A percentile compares a stretch with the other conserved stretches of the same genome.
These are phyloP conservation scores for Cerastis leucographa DNA, from an alignment of 2,888 invertebrate species.

Conservation along the genomic window DNA sequence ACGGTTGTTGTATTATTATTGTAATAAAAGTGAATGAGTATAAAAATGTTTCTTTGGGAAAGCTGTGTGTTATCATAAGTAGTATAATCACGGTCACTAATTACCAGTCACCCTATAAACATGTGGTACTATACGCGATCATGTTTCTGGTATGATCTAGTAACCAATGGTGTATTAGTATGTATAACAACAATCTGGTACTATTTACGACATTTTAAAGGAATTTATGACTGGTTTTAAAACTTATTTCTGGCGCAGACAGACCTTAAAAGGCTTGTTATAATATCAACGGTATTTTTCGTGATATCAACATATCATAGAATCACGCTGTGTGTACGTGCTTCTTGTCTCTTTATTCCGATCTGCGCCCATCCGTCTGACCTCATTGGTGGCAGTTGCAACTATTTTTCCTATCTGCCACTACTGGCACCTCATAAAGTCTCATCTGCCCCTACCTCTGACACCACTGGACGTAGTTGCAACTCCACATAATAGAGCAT, in stretches of 20 bases:
- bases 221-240: background rate
- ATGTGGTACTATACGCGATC: conserved; percentile 56
- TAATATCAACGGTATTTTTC: background rate
- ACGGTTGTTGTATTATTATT: too few species aligned
- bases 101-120: conserved; percentile 16
- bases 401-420: background rate
- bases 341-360: background rate
- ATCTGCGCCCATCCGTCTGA: background rate
- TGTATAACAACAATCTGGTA: conserved; percentile 20
- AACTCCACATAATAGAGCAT: too few species aligned
- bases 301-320: background rate
- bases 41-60: too few species aligned
- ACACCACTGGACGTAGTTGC: background rate
- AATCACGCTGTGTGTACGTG: background rate
- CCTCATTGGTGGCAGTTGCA: background rate
- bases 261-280: background rate
- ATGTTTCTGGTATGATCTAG: conserved; percentile 60
- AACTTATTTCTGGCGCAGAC: background rate
- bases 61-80: too few species aligned
- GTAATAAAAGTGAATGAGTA: too few species aligned
- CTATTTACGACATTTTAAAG: conserved; percentile 5
- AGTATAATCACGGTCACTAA: too few species aligned
- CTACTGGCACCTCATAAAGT: background rate
- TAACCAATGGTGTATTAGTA: conserved; percentile 35
- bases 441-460: background rate